Conservation (phyloP, 2,113 vertebrate genomes). For the Amazona guildingii region DNA sequence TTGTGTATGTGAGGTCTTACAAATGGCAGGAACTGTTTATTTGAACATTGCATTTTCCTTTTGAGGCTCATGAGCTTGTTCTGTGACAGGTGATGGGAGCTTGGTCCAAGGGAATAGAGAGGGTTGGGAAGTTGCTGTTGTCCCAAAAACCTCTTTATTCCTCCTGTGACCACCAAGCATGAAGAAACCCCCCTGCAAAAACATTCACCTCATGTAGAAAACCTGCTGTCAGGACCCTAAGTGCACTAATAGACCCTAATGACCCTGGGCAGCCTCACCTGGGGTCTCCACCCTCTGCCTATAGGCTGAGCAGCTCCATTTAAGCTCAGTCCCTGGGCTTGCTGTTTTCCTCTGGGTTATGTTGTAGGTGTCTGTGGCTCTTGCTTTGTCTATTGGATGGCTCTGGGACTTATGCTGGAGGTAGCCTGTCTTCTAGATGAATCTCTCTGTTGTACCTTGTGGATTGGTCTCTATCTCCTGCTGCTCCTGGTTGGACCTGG, state of each 20-base stretch:
- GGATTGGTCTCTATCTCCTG: neutral
- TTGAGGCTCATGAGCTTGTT: neutral
- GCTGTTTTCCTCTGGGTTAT: fast-evolving
- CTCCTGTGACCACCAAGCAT: neutral
- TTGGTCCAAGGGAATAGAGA: neutral
- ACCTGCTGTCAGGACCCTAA: neutral
- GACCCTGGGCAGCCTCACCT: neutral
- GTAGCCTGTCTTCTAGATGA: neutral
- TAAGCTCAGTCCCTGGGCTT: neutral
- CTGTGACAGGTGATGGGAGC: neutral
- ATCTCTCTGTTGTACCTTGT: neutral
- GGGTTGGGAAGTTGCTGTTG: neutral
- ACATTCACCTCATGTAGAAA: neutral
- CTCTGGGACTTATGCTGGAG: too few species aligned
- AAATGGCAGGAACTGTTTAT: neutral
- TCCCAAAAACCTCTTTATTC: neutral
- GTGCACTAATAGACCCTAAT: neutral
- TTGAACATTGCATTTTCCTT: neutral
- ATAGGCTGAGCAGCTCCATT: neutral
- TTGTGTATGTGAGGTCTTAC: neutral
- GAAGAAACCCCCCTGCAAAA: neutral
- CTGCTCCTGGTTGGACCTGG: neutral
- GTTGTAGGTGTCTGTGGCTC: too few species aligned
- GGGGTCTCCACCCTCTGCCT: neutral
- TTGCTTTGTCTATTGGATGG: neutral